phyloP scores from a whole-genome alignment of 2,113 vertebrate species.

The Anoura caudifer region DNA sequence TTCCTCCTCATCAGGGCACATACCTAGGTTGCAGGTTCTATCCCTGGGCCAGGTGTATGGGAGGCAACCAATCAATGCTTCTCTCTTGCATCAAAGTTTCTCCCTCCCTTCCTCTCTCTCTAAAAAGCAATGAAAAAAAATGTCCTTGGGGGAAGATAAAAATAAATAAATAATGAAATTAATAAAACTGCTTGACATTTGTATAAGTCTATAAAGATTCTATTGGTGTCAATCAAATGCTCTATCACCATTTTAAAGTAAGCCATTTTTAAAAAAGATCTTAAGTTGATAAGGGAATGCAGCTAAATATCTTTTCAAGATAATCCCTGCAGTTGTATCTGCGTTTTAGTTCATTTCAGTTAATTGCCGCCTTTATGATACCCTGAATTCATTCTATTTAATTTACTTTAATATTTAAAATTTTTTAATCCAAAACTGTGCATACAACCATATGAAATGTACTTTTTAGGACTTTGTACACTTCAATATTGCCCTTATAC shows the following conservation, averaged over 20 bases:
- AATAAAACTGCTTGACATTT: constrained; percentile 34
- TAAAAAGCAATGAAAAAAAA: too few species aligned
- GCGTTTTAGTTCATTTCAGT: constrained; percentile 18
- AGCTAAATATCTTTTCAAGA: background rate
- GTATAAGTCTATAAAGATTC: background rate
- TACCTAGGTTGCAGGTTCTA: too few species aligned
- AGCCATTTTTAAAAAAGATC: background rate
- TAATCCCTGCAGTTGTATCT: background rate
- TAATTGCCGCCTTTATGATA: constrained; percentile 1
- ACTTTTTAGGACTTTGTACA: background rate
- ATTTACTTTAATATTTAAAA: constrained; percentile 35
- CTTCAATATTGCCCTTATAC: background rate
- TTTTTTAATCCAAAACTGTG: background rate
- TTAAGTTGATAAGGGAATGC: constrained; percentile 36
- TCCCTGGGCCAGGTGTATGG: too few species aligned
- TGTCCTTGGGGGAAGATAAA: too few species aligned
- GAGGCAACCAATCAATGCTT: too few species aligned
- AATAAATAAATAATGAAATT: background rate
- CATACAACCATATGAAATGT: background rate
- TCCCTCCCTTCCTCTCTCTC: too few species aligned
- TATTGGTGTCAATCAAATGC: background rate
- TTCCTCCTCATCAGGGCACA: too few species aligned
- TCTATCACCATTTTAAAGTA: constrained; percentile 9
- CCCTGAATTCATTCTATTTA: constrained; percentile 8
- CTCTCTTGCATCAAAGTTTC: too few species aligned